Evolutionary conservation across 2,888 invertebrate species (phyloP).

Genomic region (Bruchidius siliquastri): DNA sequence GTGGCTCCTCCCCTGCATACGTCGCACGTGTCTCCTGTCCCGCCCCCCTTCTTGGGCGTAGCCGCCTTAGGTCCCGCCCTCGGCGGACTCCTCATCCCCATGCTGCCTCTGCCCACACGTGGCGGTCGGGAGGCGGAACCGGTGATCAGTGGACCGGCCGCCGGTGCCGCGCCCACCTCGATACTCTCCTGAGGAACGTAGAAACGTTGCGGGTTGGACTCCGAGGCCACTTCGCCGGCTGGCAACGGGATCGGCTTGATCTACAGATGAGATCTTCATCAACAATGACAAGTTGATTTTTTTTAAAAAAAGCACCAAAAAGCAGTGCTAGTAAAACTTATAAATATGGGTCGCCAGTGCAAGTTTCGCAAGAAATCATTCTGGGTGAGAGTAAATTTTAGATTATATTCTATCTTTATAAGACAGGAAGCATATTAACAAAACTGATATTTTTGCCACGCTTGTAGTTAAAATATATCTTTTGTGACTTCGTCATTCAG

Average conservation of each 20-base stretch:
- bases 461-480: too few species aligned
- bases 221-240: slow-evolving; percentile 61
- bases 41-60: slow-evolving; percentile 8
- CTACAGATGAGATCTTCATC: slow-evolving; percentile 41
- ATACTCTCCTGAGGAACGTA: slow-evolving; percentile 67
- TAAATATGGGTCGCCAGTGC: too few species aligned
- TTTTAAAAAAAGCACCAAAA: neutral
- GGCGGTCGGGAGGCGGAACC: too few species aligned
- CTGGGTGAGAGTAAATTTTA: too few species aligned
- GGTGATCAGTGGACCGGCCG: slow-evolving; percentile 21
- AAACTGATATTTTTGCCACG: too few species aligned
- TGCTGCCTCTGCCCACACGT: slow-evolving; percentile 1
- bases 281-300: neutral
- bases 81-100: slow-evolving; percentile 11
- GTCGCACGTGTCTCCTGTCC: slow-evolving; percentile 56
- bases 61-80: neutral
- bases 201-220: slow-evolving; percentile 72
- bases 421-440: too few species aligned
- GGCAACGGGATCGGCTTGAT: slow-evolving; percentile 76
- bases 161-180: slow-evolving; percentile 46
- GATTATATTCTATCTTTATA: too few species aligned
- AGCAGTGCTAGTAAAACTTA: too few species aligned
- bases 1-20: slow-evolving; percentile 62
- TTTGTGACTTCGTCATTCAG: too few species aligned
- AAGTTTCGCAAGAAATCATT: too few species aligned